These are phyloP conservation scores for Gobius niger DNA, from an alignment of 2,113 vertebrate species.

Conservation along the genomic window DNA sequence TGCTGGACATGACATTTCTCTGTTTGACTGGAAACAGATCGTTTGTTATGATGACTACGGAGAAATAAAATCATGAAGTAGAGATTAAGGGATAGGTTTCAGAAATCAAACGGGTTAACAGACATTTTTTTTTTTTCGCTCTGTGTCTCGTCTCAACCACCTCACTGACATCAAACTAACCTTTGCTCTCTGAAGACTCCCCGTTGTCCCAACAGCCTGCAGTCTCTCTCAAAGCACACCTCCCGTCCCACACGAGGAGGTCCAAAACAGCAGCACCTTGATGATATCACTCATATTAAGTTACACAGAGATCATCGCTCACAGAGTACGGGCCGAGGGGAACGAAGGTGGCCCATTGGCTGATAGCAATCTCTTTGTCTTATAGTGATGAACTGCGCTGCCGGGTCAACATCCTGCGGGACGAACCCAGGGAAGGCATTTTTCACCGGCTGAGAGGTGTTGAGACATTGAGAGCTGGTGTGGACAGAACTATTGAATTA, in stretches of 20 bases:
- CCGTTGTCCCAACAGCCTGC: constrained; percentile 49
- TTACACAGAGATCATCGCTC: constrained; percentile 74
- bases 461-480: constrained; percentile 66
- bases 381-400: constrained; percentile 70
- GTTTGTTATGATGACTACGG: too few species aligned
- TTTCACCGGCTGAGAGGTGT: constrained; percentile 69
- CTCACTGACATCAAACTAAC: constrained; percentile 68
- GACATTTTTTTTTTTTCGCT: constrained; percentile 14
- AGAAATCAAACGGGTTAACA: too few species aligned
- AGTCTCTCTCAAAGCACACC: constrained; percentile 59
- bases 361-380: constrained; percentile 78
- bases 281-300: constrained; percentile 77
- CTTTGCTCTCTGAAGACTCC: constrained; percentile 46
- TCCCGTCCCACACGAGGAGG: constrained; percentile 43
- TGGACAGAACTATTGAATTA: constrained; percentile 66
- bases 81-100: neutral
- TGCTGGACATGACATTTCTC: too few species aligned
- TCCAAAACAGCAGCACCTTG: constrained; percentile 66
- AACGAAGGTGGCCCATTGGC: constrained; percentile 37
- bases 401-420: constrained; percentile 72
- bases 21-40: too few species aligned
- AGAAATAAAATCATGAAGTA: neutral
- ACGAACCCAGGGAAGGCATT: constrained; percentile 60
- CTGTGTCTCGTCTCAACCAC: constrained; percentile 63
- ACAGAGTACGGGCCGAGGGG: constrained; percentile 39